A percentile compares a stretch with the other conserved stretches of the same genome.
Evolutionary conservation across 2,113 vertebrate genomes (phyloP).

Genomic region (Antigone vipio): DNA sequence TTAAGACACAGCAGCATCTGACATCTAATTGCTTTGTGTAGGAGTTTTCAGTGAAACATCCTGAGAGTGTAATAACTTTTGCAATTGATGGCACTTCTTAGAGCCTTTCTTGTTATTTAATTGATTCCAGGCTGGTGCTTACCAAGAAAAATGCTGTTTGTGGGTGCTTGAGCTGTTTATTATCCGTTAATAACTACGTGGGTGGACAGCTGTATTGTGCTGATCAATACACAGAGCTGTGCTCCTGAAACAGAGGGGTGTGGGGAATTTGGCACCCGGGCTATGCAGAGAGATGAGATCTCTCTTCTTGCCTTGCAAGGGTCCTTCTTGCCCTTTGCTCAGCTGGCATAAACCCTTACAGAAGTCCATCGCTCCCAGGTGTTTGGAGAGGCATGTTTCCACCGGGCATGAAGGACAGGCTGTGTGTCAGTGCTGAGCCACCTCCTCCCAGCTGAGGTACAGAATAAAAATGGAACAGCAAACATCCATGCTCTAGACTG

Average conservation of each 20-base stretch:
- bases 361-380: accelerated
- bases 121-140: conserved; percentile 5
- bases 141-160: conserved; percentile 14
- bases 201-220: not conserved
- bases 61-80: not conserved
- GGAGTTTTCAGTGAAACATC: conserved; percentile 5
- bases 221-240: not conserved
- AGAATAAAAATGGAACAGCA: not conserved
- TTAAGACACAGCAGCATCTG: not conserved
- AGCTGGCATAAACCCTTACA: not conserved
- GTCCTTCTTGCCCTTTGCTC: not conserved
- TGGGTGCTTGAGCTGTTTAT: not conserved
- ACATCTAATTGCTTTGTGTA: not conserved
- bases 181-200: not conserved
- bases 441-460: not conserved
- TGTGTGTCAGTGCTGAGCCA: not conserved
- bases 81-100: not conserved
- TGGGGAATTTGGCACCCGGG: not conserved
- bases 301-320: not conserved
- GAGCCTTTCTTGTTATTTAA: conserved; percentile 4
- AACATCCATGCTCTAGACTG: not conserved
- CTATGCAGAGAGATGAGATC: not conserved
- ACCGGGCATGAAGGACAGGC: not conserved
- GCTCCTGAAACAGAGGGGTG: not conserved
- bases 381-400: accelerated